These are phyloP conservation scores for Octodon degus DNA, from an alignment of 2,113 vertebrate species.

Conservation along the genomic window DNA sequence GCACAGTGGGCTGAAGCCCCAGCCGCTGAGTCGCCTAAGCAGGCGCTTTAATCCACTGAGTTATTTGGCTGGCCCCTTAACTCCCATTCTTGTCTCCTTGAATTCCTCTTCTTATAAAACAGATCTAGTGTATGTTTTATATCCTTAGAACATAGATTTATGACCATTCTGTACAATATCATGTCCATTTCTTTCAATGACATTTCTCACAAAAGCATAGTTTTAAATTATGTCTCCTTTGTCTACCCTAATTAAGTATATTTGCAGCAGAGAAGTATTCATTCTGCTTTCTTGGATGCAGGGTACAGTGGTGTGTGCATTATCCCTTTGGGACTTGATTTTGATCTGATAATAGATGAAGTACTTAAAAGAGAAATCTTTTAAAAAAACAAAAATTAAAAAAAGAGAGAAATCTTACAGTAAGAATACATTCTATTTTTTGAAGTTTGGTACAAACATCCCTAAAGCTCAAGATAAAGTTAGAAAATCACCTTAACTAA, in stretches of 20 bases:
- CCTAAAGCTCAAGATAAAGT: background rate
- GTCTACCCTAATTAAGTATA: background rate
- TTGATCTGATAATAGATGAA: slow-evolving; percentile 46
- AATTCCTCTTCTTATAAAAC: slow-evolving; percentile 57
- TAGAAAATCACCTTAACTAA: background rate
- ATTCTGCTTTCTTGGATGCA: slow-evolving; percentile 13
- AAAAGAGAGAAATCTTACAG: too few relatives aligned
- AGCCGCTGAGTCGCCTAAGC: too few relatives aligned
- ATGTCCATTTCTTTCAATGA: slow-evolving; percentile 51
- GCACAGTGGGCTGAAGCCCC: too few relatives aligned
- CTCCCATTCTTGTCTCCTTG: slow-evolving; percentile 36
- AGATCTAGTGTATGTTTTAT: background rate
- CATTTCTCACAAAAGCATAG: slow-evolving; percentile 38
- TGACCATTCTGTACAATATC: slow-evolving; percentile 26
- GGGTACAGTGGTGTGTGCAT: background rate
- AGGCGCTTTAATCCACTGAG: too few relatives aligned
- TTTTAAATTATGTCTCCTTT: slow-evolving; percentile 68
- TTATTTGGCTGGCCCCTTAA: background rate
- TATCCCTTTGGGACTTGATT: slow-evolving; percentile 54
- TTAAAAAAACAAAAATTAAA: too few relatives aligned
- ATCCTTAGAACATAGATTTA: slow-evolving; percentile 20
- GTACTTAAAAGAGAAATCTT: slow-evolving; percentile 23
- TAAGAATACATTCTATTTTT: slow-evolving; percentile 35
- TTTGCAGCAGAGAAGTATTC: slow-evolving; percentile 24
- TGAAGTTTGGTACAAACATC: background rate